Evolutionary conservation across 2,797 vertebrate species (phyloP), one percentile per base, ranked within the genome.

Genomic region (Synanceia verrucosa): DNA sequence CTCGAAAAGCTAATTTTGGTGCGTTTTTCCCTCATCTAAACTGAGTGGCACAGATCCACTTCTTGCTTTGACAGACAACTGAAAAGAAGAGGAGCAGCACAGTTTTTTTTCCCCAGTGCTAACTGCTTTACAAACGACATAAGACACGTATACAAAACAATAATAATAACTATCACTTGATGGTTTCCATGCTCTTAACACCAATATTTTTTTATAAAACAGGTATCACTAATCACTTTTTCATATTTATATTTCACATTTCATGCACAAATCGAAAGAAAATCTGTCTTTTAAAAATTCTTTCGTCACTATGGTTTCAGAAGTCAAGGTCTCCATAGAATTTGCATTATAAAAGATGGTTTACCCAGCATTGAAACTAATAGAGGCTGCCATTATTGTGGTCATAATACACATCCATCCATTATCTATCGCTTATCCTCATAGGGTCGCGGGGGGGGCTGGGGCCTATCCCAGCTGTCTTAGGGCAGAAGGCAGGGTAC

Each of bases 31-130:
- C 24, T 2, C 3, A 34, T 44, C 18, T 5, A 76, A 78, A 76
- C 76, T 9, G 70, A 51, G 63, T 60, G 68, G 65, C 58, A 63
- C 36, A 50, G 48, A 77, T 67, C 53, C 43, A 76, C 7, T 2
- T 70, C 9, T 31, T 60, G 41, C 47, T 31, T 29, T 59, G 46
- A 60, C 46, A 65, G 23, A 33, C 23, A 23, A 78, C 24, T 62
- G 24, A 65, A 34, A 31, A 28, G 43, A 58, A n/a, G 6, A 65
- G 33, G 46, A 41, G 50, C n/a, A 48, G 14, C 34, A 12, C 1
- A 31, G 16, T 12, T 21, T 36, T 19, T 18, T 47, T 48, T 26
- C 3, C 0, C 0, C 21, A 43, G 9, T 50, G 16, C 2, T 39
- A 57, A 14, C 65, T 66, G 6, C 28, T 39, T 18, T 28, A 66